These are phyloP conservation scores for Dicranocentrus wangi DNA, from an alignment of 2,888 invertebrate species.

Conservation along the genomic window DNA sequence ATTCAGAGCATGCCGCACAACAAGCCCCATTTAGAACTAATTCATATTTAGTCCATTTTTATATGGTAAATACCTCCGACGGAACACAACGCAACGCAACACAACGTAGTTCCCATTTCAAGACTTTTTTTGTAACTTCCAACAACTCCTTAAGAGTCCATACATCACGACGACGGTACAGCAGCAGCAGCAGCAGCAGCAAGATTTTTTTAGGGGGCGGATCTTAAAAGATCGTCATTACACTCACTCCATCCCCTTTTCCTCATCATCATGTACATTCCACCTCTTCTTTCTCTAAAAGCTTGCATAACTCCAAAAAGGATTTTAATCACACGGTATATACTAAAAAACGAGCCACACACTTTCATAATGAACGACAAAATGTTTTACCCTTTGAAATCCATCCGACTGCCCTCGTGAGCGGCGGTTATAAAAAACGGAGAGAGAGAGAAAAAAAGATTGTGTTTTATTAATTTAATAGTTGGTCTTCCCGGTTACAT, in stretches of 20 bases:
- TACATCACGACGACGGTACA: no score
- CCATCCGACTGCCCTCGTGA: no score
- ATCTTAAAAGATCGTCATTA: not conserved
- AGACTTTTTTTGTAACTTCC: not conserved
- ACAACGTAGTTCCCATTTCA: not conserved
- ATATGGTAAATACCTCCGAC: not conserved
- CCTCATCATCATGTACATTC: not conserved
- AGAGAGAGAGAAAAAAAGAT: conserved; percentile 23
- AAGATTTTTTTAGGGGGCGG: conserved; percentile 47
- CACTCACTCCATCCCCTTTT: not conserved
- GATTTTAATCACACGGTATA: not conserved
- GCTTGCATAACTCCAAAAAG: not conserved
- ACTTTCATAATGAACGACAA: conserved; percentile 52
- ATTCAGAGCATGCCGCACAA: no score
- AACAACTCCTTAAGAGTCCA: not conserved
- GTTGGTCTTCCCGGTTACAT: conserved; percentile 53
- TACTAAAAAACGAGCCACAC: not conserved
- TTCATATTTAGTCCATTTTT: not conserved
- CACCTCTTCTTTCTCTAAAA: not conserved
- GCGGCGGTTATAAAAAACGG: conserved; percentile 19
- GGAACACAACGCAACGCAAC: not conserved
- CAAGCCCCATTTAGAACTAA: no score
- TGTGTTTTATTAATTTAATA: conserved; percentile 66
- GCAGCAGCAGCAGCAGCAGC: no score
- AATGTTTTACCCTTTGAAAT: conserved; percentile 13